Percentiles rank a stretch among this genome's conserved stretches.
phyloP scores from a whole-genome alignment of 1,140 invertebrate species.

The Atta texana region DNA sequence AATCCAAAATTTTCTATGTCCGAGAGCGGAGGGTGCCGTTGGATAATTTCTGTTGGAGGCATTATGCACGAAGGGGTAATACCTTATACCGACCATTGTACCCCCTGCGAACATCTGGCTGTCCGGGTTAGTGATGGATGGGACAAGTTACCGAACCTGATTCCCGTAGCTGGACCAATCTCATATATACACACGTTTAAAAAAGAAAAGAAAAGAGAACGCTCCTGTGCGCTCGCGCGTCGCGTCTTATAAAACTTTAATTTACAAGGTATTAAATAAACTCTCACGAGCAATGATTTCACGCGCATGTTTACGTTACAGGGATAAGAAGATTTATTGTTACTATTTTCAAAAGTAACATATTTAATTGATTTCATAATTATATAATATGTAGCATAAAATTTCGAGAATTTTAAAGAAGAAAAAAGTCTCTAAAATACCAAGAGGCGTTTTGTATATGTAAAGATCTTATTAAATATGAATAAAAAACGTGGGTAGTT shows the following conservation, averaged over 20 bases:
- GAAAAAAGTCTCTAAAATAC: neutral
- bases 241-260: conserved; percentile 45
- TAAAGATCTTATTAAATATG: neutral
- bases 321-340: neutral
- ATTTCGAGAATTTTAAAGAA: neutral
- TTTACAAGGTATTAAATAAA: conserved; percentile 31
- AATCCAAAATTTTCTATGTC: conserved; percentile 77
- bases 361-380: neutral
- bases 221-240: conserved; percentile 3
- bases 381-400: neutral
- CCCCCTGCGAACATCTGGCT: conserved; percentile 80
- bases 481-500: neutral
- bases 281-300: neutral
- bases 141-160: conserved; percentile 66
- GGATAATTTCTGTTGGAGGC: conserved; percentile 69
- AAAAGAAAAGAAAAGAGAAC: neutral
- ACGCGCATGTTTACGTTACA: neutral
- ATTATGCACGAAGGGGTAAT: conserved; percentile 78
- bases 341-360: neutral
- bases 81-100: conserved; percentile 75
- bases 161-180: conserved; percentile 60
- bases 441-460: too few relatives aligned
- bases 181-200: conserved; percentile 35
- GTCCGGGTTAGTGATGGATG: conserved; percentile 58
- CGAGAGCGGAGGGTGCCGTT: conserved; percentile 59